Conservation (phyloP, 2,888 invertebrate species). For the Bembecia ichneumoniformis region DNA sequence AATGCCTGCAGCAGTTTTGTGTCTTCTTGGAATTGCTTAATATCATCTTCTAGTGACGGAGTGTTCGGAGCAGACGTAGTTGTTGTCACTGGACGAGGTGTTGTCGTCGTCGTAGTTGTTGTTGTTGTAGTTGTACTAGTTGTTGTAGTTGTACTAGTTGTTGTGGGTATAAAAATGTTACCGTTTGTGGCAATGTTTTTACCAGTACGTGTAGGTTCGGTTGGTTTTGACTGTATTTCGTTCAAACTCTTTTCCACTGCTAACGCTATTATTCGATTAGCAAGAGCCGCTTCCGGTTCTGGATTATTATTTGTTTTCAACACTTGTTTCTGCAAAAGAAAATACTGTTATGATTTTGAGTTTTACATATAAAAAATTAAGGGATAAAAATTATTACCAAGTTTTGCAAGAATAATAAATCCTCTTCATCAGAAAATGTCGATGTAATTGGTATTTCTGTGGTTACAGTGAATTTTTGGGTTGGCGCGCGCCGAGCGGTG, state of each 20-base stretch:
- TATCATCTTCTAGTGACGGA: conserved; percentile 59
- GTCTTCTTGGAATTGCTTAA: conserved; percentile 64
- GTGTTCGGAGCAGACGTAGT: conserved; percentile 28
- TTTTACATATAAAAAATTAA: background rate
- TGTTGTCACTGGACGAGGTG: conserved; percentile 33
- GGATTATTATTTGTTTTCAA: conserved; percentile 48
- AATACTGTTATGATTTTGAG: background rate
- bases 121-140: conserved; percentile 27
- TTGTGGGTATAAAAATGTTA: conserved; percentile 30
- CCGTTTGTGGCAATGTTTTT: conserved; percentile 35
- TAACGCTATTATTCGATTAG: conserved; percentile 68
- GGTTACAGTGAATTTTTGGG: conserved; percentile 32
- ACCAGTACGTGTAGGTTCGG: conserved; percentile 32
- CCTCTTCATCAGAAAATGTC: conserved; percentile 68
- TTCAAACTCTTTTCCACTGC: conserved; percentile 66
- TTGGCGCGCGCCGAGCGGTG: conserved; percentile 30
- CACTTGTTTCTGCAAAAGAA: conserved; percentile 55
- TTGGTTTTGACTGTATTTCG: conserved; percentile 43
- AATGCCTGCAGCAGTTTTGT: conserved; percentile 60
- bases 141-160: conserved; percentile 21
- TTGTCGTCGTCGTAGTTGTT: conserved; percentile 35
- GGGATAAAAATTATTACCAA: conserved; percentile 53
- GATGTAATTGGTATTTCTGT: conserved; percentile 59
- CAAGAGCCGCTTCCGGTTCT: conserved; percentile 60
- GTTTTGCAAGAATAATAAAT: conserved; percentile 73